A percentile compares a stretch with the other conserved stretches of the same genome.
Conservation (phyloP, 2,797 vertebrate genomes). For the Oryzias sinensis region DNA sequence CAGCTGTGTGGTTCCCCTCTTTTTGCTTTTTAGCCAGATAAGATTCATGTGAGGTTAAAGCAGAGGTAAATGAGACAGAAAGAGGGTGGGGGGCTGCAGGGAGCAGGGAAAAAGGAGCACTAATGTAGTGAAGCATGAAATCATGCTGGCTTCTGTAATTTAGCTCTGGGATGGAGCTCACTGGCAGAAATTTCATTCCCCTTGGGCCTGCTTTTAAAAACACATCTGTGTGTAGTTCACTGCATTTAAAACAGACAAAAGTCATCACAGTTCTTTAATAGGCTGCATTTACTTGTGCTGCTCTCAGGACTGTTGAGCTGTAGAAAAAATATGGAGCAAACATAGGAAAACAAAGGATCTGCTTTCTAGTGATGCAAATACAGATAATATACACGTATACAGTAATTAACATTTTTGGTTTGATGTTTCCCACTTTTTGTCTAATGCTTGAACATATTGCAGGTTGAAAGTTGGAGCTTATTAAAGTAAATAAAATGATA, state of each 20-base stretch:
- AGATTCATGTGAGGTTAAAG: slow-evolving; percentile 69
- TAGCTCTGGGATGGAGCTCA: slow-evolving; percentile 77
- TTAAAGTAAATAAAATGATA: no score
- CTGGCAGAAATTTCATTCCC: slow-evolving; percentile 73
- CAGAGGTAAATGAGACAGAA: slow-evolving; percentile 68
- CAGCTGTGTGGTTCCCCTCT: slow-evolving; percentile 58
- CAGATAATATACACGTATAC: no score
- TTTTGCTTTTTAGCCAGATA: slow-evolving; percentile 73
- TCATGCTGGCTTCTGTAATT: slow-evolving; percentile 81
- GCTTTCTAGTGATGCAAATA: no score
- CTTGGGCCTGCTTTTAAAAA: slow-evolving; percentile 64
- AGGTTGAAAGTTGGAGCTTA: no score
- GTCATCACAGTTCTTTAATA: slow-evolving; percentile 40
- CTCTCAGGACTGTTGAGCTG: slow-evolving; percentile 21
- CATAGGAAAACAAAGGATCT: no score
- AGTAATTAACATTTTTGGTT: no score
- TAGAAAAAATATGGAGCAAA: background rate
- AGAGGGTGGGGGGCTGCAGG: slow-evolving; percentile 43
- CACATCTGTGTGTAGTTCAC: slow-evolving; percentile 34
- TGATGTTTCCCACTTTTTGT: no score
- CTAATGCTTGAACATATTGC: no score
- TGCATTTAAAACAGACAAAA: slow-evolving; percentile 17
- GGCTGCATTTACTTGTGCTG: slow-evolving; percentile 23
- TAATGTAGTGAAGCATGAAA: slow-evolving; percentile 81
- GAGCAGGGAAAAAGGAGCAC: slow-evolving; percentile 45